Base-by-base conservation (phyloP, 2,888 invertebrate genomes). In the Portevinia maculata region DNA sequence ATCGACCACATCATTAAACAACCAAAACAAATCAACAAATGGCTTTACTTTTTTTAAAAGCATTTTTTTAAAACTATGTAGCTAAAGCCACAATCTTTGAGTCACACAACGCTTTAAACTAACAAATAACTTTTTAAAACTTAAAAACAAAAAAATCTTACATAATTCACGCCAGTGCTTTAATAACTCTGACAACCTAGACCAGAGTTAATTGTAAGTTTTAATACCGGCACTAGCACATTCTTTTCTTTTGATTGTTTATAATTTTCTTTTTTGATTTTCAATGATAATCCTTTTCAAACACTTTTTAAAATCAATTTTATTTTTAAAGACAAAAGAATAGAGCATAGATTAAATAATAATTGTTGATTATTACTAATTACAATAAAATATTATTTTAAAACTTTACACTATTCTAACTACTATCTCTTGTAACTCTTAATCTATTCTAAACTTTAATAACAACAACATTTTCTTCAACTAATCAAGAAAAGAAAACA, bases 1-100 rank as follows among this genome's bases (percentile, higher is more conserved):
- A 48, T 70, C 39, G 53, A 70, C 55, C 69, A 70, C 52, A 59
- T 28, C 19, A 59, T 44, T 28, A 41, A 64, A 46, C 30, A 67
- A 62, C 50, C 32, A 17, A 24, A 34, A 13, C 32, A 52, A 15
- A 46, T 24, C 6, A 55, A 13, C 15, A 32, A 21, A 60, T 46
- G 83, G 83, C 83, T 78, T 83, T 78, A 60, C 59, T 73, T 37
- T 83, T 83, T 83, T 83, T 78, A 67, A 71, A 17, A 60, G 46
- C 41, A 60, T 24, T 30, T 67, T 67, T 69, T 71, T 67, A 73
- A 83, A 62, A 67, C 9, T 62, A 32, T 48, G 37, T 39, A 55
- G 73, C 60, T 83, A 78, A 71, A 41, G 83, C 71, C 83, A 71
- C 65, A 64, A 28, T 74, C 53, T 60, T 76, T 78, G 71, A 73